Conservation (phyloP, 2,797 vertebrate genomes). For the Chanos chanos region DNA sequence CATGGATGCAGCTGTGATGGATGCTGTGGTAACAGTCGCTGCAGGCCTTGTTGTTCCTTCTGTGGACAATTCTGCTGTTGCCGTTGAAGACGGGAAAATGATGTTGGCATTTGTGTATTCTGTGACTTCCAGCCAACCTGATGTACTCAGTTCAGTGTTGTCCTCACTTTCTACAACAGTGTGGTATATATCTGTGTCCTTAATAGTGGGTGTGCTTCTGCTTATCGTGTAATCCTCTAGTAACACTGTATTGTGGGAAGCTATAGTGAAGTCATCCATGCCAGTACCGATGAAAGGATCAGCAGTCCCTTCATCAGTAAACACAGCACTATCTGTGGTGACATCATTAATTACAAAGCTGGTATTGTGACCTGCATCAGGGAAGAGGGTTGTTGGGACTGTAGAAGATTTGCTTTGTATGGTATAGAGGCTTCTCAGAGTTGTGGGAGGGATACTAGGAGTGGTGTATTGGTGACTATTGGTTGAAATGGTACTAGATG, state of each 20-base stretch:
- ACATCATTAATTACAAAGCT: conserved; percentile 36
- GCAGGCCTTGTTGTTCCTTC: not conserved
- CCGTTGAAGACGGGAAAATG: conserved; percentile 9
- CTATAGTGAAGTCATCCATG: not conserved
- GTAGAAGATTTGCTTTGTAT: conserved; percentile 13
- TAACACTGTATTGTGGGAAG: not conserved
- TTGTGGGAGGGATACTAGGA: conserved; percentile 22
- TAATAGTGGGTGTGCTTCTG: not conserved
- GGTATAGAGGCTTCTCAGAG: conserved; percentile 13
- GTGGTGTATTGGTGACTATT: conserved; percentile 19
- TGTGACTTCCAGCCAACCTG: conserved; percentile 59
- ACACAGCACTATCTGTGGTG: conserved; percentile 14
- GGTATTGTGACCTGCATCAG: not conserved
- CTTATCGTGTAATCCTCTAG: not conserved
- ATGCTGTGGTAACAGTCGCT: not conserved
- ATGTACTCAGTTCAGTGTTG: conserved; percentile 39
- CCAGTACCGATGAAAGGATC: not conserved
- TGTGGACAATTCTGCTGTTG: conserved; percentile 13
- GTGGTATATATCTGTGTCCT: not conserved
- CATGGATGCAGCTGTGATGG: not conserved
- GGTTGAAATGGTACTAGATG: not conserved
- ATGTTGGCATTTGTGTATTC: conserved; percentile 56
- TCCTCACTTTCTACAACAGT: conserved; percentile 32
- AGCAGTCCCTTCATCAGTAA: not conserved
- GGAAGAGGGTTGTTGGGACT: not conserved